Percentiles rank a stretch among this genome's conserved stretches.
Evolutionary conservation across 1,140 invertebrate species (phyloP).

Genomic region (Cepaea nemoralis): DNA sequence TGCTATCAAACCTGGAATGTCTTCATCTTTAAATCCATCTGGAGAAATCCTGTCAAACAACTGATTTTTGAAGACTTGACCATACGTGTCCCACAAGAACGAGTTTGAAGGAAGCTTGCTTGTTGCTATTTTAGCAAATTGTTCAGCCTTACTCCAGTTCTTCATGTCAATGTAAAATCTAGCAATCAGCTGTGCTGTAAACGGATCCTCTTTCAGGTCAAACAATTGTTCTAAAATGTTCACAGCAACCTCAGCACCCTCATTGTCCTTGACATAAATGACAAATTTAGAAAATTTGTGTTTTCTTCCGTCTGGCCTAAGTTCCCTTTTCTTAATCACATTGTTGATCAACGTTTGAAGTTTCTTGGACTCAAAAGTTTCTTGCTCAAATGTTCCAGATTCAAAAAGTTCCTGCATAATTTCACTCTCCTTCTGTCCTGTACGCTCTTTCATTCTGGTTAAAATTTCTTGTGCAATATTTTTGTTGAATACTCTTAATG

Average conservation of each 20-base stretch:
- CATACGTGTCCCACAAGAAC: constrained; percentile 54
- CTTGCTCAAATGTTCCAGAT: constrained; percentile 28
- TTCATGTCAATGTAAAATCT: constrained; percentile 50
- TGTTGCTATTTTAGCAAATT: constrained; percentile 45
- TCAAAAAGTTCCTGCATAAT: constrained; percentile 43
- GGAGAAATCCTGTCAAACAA: constrained; percentile 33
- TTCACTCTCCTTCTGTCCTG: constrained; percentile 36
- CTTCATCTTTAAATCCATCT: constrained; percentile 12
- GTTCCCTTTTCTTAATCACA: constrained; percentile 46
- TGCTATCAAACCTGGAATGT: constrained; percentile 34
- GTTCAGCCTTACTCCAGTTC: constrained; percentile 49
- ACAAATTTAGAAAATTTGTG: constrained; percentile 51
- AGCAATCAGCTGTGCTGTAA: constrained; percentile 52
- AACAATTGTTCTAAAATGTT: constrained; percentile 42
- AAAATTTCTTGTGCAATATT: constrained; percentile 48
- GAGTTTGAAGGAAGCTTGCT: constrained; percentile 44
- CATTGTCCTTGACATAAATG: constrained; percentile 42
- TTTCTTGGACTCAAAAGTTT: constrained; percentile 22
- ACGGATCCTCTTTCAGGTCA: constrained; percentile 48
- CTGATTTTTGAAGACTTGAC: constrained; percentile 48
- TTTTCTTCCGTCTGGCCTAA: constrained; percentile 36
- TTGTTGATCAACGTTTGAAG: constrained; percentile 46
- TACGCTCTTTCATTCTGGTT: constrained; percentile 22
- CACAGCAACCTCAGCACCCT: constrained; percentile 44
- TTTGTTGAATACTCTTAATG: constrained; percentile 44